Evolutionary conservation across 2,888 invertebrate genomes (phyloP), one percentile per base, ranked within the genome.

Genomic region (Dolichopus griseipennis): DNA sequence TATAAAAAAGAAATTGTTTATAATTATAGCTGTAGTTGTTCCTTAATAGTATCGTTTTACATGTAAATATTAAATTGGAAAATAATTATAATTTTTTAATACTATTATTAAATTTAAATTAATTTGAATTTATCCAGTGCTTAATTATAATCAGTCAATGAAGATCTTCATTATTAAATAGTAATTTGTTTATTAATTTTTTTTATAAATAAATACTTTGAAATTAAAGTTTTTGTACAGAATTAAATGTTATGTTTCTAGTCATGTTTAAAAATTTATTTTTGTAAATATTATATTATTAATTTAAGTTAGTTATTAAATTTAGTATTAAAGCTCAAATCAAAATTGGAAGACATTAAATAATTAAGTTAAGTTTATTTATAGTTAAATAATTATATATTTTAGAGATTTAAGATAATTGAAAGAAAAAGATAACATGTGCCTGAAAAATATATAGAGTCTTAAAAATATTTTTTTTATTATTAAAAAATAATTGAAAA

Each of bases 321-420:
- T 37, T 37, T 37, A 37, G 8, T 5, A 6, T 52, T 52, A 18
- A 52, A 52, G 52, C 52, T 52, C 8, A 52, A 18, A 52, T 18
- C 18, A 52, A 52, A 52, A 52, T 52, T 52, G 52, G 52, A 52
- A 52, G 52, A 52, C 52, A 52, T 52, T 52, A 52, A 52, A 52
- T 5, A 27, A 4, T 52, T 15, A 7, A 37, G 37, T 52, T 52
- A 10, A 37, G 37, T 10, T 52, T 52, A 52, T 37, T 37, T 43
- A 10, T 34, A 10, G 8, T 37, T 37, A 37, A 37, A 1, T 52
- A 52, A 2, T 52, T 52, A 15, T 12, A 52, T 52, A 18, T 3
- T 18, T 52, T 18, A 18, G 9, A 52, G 18, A 15, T 52, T 18
- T 52, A 41, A 41, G 9, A 41, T 41, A 52, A 52, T 52, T 15